Evolutionary conservation across 2,113 vertebrate species (phyloP).

Genomic region (Anhinga anhinga): DNA sequence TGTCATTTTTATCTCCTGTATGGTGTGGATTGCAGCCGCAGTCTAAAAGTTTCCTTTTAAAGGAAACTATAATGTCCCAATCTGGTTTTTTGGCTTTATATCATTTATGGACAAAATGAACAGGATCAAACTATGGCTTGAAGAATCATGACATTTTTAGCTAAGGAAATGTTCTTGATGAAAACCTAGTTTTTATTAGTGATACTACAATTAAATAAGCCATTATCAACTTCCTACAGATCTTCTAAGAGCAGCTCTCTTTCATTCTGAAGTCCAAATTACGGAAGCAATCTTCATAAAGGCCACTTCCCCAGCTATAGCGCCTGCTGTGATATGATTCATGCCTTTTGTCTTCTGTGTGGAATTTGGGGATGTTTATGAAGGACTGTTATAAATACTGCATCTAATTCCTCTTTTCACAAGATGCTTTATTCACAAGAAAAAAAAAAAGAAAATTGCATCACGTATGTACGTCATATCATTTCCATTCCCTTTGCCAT

Average conservation of each 20-base stretch:
- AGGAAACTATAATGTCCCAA: conserved; percentile 31
- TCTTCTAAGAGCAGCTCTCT: conserved; percentile 47
- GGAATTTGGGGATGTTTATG: conserved; percentile 77
- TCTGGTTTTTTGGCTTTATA: not conserved
- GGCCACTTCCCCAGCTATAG: conserved; percentile 67
- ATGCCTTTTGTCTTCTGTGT: conserved; percentile 77
- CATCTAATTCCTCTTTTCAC: conserved; percentile 72
- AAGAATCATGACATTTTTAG: conserved; percentile 68
- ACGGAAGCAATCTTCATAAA: conserved; percentile 73
- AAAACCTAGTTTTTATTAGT: conserved; percentile 61
- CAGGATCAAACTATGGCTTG: conserved; percentile 47
- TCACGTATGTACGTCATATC: conserved; percentile 56
- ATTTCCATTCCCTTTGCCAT: conserved; percentile 65
- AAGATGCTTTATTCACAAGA: conserved; percentile 66
- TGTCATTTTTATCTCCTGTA: not conserved
- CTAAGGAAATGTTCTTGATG: conserved; percentile 70
- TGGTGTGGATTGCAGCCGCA: not conserved
- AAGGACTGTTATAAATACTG: conserved; percentile 71
- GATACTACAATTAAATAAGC: conserved; percentile 65
- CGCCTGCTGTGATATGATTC: conserved; percentile 70
- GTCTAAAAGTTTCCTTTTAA: conserved; percentile 28
- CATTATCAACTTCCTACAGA: conserved; percentile 81
- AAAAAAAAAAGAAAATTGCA: conserved; percentile 51
- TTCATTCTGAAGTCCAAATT: conserved; percentile 65
- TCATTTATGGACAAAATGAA: conserved; percentile 31